Base-by-base conservation (phyloP, 2,888 invertebrate genomes). In the Ophion ellenae region DNA sequence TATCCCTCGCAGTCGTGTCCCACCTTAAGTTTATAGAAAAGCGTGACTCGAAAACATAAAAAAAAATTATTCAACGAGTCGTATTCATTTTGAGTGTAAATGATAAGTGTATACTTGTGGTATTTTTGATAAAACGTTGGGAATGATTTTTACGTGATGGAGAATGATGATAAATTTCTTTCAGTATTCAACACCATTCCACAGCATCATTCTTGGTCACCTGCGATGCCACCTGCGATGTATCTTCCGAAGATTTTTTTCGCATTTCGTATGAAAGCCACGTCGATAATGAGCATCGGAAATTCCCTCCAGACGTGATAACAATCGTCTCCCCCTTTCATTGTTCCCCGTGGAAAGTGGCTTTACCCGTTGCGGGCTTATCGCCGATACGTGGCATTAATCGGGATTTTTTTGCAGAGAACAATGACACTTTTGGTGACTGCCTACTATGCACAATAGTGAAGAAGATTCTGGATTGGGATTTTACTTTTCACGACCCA, bases 281-380 rank as follows among this genome's bases (percentile, higher is more conserved):
- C 14, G n/a, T 14, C 24, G 74, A 79, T 83, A 80, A 79, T 63
- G 36, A 85, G 79, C 85, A 59, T 79, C 71, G 85, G 79, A 79
- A 59, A 45, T 64, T 64, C 32, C 36, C 40, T 24, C 79, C 14
- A 36, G 24, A 40, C 17, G 17, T 28, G 78, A 70, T 70, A 79
- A 47, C 47, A 47, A 57, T 80, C 80, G 47, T 80, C 57, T 63
- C 45, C 28, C 24, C 66, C 47, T 75, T 79, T 80, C 78, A 85
- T 85, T 80, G 85, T 79, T 53, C 14, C 73, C 14, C 36, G 5
- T 40, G 40, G 40, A 59, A 20, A 73, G 59, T 40, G 20, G 36
- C 40, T 73, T 59, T 36, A 24, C 73, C 59, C 59, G 11, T 20
- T 20, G 59, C 59, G 11, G 59, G 11, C 36, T 36, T 59, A 24